Evolutionary conservation across 2,113 vertebrate genomes (phyloP), one percentile per base, ranked within the genome.

Genomic region (Deroptyus accipitrinus): DNA sequence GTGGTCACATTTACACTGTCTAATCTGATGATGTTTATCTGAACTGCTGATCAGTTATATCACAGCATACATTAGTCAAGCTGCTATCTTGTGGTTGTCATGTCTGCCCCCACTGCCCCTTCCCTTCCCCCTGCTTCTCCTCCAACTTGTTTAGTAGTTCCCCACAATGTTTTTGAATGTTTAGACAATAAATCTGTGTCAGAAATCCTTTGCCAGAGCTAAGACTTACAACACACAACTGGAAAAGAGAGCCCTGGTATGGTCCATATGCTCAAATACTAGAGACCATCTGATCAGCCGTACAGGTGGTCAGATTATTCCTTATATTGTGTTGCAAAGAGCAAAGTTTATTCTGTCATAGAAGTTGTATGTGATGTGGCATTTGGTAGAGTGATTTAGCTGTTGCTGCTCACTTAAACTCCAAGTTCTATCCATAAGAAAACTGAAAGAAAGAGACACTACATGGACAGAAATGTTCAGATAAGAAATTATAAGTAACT

Each of bases 171-270:
- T 87, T 85, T 48, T 85, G 70, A 75, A 90, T 68, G 28, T 39
- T 94, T 25, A 59, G 55, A 30, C n/a, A 51, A 27, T 49, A 83
- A 67, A 70, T 51, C 13, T 75, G 22, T 72, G 80, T 89, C 41
- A 69, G 52, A 91, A 92, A 59, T 95, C 13, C 49, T 91, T 81
- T 94, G 24, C 31, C 17, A 84, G 51, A 48, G 33, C 25, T 59
- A 51, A 64, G 33, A 39, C 30, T 48, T 78, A 8, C 0, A 74
- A 17, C 0, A 4, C 25, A 49, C 7, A 67, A 3, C 24, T 81
- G 51, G 41, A 81, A 69, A 67, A 62, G 51, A 83, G 68, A 78
- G 7, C 7, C 15, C 9, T 72, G 46, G 11, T 6, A 2, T 67
- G 15, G 61, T 81, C 15, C 0, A 0, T 75, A 10, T 68, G 42